Evolutionary conservation across 2,888 invertebrate species (phyloP), one percentile per base, ranked within the genome.

Genomic region (Urechis unicinctus): DNA sequence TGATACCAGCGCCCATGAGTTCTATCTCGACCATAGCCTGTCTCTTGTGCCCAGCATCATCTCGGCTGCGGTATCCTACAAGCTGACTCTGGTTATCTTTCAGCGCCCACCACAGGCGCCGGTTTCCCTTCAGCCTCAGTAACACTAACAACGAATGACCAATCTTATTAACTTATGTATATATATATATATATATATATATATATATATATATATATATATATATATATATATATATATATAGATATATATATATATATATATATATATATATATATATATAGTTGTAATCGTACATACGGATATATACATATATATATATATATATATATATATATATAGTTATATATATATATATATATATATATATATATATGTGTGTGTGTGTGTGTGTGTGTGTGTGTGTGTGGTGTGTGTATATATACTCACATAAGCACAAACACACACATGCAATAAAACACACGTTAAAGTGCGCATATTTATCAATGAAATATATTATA

Each of bases 71-170:
- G 64, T 71, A 78, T 53, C 69, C 72, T 41, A 72, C 58, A 47
- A 79, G 62, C 51, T 71, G 68, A 54, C 74, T 71, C 31, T 68
- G 61, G 41, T 68, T 68, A 58, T 78, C 78, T 29, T 79, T 78
- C 42, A 78, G 66, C 1, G 75, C 68, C 63, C 71, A 79, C 78
- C 78, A 79, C 43, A 71, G 65, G 13, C 69, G 67, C 49, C 70
- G 67, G 50, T 68, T 65, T 9, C 71, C 65, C 58, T 75, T 75
- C 51, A 79, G 65, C 17, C 71, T 66, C 43, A 74, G 70, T 44
- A 79, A 62, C 4, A 73, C 78, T 78, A 63, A 2, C 26, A 30
- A 2, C 1, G 29, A 17, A 13, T 5, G 6, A 50, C 26, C 17
- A 48, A 22, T 6, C 5, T 48, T 9, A 48, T 9, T 25, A 24